Evolutionary conservation across 2,113 vertebrate species (phyloP), one percentile per base, ranked within the genome.

Genomic region (Coptodon bakossiorum): DNA sequence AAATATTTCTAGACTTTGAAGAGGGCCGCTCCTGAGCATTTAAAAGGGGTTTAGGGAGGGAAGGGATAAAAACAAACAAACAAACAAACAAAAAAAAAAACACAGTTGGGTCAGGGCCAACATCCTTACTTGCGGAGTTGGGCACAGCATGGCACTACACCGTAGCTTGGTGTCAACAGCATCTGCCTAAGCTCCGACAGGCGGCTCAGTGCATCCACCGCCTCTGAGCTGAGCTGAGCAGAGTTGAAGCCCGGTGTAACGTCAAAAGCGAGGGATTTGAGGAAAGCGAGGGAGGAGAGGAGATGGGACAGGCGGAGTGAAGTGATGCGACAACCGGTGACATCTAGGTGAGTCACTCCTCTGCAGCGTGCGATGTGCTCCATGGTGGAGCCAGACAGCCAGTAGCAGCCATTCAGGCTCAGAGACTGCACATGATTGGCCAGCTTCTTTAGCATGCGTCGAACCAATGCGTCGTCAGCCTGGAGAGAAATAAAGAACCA

Each of bases 381-480:
- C 5, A 98, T 85, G 0, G 97, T 97, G 14, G 96, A 91, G 29
- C 97, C 96, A 0, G 97, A 94, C 84, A 99, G 92, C 99, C 99
- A 99, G 68, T 99, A 99, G 95, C 98, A 99, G 45, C 98, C 98
- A 0, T 97, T 97, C 93, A 99, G 94, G 95, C 97, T 97, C 86
- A 99, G 96, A 81, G 97, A 97, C 93, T 97, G 97, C 88, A 99
- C 97, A 10, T 97, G 97, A 83, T 89, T 95, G 6, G 97, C 96
- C 0, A 98, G 95, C 88, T 96, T 96, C 93, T 94, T 97, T 89
- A 99, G 85, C 50, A 98, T 90, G 7, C 94, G 94, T 90, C 96
- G 97, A 88, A 98, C 96, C 61, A 97, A 96, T 82, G 96, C 88
- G 56, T 98, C 97, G 11, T 95, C 97, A 9, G 96, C 98, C 99